These are phyloP conservation scores for Amphiura filiformis DNA, from an alignment of 35 echinoderm and acorn worm genomes.

Conservation along the genomic window DNA sequence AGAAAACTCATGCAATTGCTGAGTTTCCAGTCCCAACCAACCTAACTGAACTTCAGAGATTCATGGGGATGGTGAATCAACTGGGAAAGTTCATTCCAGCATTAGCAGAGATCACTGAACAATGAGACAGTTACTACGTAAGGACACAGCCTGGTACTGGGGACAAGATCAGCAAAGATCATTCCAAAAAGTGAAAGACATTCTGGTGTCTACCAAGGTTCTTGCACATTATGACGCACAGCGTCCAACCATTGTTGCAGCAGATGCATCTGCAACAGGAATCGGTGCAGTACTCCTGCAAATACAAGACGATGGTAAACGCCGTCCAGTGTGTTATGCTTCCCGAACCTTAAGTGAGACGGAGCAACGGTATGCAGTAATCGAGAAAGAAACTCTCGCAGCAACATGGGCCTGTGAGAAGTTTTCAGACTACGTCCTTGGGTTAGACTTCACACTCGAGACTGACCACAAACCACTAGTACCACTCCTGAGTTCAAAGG, in stretches of 20 bases:
- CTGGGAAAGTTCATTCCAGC: slow-evolving; percentile 33
- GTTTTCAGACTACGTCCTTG: slow-evolving; percentile 40
- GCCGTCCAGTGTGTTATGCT: slow-evolving; percentile 44
- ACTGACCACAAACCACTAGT: slow-evolving; percentile 50
- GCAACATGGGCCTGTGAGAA: slow-evolving; percentile 45
- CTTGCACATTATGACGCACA: slow-evolving; percentile 44
- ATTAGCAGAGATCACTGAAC: slow-evolving; percentile 16
- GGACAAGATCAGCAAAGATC: slow-evolving; percentile 13
- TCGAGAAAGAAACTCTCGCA: slow-evolving; percentile 57
- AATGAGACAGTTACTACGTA: slow-evolving; percentile 31
- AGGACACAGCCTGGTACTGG: slow-evolving; percentile 36
- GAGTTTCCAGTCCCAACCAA: slow-evolving; percentile 16
- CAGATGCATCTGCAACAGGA: slow-evolving; percentile 39
- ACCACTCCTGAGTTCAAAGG: slow-evolving; percentile 27
- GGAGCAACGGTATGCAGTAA: slow-evolving; percentile 52
- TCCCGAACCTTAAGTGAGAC: slow-evolving; percentile 51
- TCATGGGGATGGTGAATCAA: slow-evolving; percentile 43
- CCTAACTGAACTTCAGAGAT: not conserved
- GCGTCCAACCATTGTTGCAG: slow-evolving; percentile 33
- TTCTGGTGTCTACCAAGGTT: slow-evolving; percentile 14
- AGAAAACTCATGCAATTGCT: slow-evolving; percentile 16
- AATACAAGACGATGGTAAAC: slow-evolving; percentile 33
- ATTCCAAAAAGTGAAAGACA: slow-evolving; percentile 19
- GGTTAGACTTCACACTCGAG: slow-evolving; percentile 34
- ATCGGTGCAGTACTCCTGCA: slow-evolving; percentile 37